Evolutionary conservation across 2,888 invertebrate species (phyloP).

Genomic region (Drosophila hawaiiensis): DNA sequence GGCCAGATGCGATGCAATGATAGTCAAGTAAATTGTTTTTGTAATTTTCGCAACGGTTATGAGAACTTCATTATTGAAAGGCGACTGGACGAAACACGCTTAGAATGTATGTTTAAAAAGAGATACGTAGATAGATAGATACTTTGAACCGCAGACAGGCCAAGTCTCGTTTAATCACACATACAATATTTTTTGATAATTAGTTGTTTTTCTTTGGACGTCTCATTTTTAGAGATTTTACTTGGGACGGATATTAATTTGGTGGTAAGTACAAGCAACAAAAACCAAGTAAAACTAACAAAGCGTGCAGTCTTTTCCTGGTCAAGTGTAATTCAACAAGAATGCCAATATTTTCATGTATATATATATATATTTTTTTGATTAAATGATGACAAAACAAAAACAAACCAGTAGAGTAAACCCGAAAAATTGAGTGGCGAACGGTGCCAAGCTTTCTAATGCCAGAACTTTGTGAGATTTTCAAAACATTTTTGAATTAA

Average conservation of each 20-base stretch:
- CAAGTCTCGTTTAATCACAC: constrained; percentile 7
- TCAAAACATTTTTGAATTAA: not conserved
- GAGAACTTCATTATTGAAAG: constrained; percentile 39
- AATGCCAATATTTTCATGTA: not conserved
- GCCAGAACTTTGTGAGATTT: not conserved
- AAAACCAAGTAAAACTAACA: constrained; percentile 27
- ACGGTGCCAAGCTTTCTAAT: not conserved
- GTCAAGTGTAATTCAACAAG: not conserved
- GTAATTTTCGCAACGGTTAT: constrained; percentile 40
- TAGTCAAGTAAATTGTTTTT: constrained; percentile 10
- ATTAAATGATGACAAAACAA: not conserved
- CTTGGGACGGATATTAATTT: constrained; percentile 7
- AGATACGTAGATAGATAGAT: constrained; percentile 1
- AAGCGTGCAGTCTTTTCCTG: constrained; percentile 41
- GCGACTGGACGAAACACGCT: constrained; percentile 13
- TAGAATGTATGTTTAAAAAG: not conserved
- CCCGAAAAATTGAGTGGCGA: not conserved
- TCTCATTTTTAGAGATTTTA: constrained; percentile 48
- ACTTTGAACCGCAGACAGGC: constrained; percentile 24
- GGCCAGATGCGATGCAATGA: constrained; percentile 30
- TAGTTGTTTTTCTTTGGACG: constrained; percentile 3
- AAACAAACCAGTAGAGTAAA: not conserved
- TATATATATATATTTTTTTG: not conserved
- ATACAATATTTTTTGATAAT: not conserved
- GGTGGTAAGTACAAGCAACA: constrained; percentile 16